Evolutionary conservation across 2,113 vertebrate genomes (phyloP).

Genomic region (Mesoclemmys tuberculata): DNA sequence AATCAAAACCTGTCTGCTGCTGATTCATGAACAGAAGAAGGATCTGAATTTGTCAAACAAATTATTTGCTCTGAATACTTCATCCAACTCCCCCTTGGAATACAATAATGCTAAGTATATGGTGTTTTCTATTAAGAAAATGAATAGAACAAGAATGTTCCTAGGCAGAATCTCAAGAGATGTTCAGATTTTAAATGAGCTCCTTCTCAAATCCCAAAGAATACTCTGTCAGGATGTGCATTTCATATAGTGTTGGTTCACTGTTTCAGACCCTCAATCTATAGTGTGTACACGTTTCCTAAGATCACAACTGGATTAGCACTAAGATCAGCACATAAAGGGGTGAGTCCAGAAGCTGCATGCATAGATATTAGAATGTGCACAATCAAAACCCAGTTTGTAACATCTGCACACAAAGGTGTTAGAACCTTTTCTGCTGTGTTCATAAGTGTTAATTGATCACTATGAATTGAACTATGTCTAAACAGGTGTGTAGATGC

Average conservation of each 20-base stretch:
- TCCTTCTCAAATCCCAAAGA: neutral
- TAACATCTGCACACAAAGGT: neutral
- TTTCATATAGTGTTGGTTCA: neutral
- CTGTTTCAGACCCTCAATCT: neutral
- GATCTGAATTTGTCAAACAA: neutral
- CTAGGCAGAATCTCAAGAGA: neutral
- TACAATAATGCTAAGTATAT: neutral
- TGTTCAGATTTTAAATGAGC: neutral
- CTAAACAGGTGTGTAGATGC: neutral
- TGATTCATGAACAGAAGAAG: neutral
- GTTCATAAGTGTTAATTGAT: neutral
- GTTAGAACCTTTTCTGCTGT: neutral
- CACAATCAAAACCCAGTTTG: fast-evolving
- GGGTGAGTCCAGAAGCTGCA: neutral
- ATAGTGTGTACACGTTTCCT: neutral
- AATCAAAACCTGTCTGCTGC: neutral
- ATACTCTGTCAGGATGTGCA: neutral
- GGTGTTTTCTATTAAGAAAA: neutral
- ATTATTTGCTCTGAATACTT: neutral
- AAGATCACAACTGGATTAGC: neutral
- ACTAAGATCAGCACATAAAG: neutral
- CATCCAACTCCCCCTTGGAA: neutral
- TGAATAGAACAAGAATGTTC: neutral
- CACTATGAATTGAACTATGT: no score
- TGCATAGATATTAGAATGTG: neutral